phyloP scores from a whole-genome alignment of 92 coral and sea anemone genomes.

The Ricordea florida region DNA sequence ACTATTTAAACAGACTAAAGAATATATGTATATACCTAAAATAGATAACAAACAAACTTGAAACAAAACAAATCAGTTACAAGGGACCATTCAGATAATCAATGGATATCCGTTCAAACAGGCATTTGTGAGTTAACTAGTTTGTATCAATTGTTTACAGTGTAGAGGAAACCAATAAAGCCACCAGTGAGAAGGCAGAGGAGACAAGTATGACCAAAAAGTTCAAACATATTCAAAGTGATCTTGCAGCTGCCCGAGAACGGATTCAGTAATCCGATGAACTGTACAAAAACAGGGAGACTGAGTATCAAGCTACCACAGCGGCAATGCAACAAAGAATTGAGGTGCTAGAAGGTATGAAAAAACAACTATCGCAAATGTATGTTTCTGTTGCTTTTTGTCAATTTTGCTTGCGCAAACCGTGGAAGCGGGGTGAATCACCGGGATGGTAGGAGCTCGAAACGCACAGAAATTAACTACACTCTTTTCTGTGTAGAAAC shows the following conservation, averaged over 20 bases:
- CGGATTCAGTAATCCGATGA: slow-evolving; percentile 22
- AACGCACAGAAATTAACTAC: slow-evolving; percentile 4
- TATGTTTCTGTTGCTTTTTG: slow-evolving; percentile 6
- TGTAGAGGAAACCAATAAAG: slow-evolving; percentile 8
- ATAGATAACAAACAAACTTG: slow-evolving; percentile 14
- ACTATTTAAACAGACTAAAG: slow-evolving; percentile 4
- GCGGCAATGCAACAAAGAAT: slow-evolving; percentile 6
- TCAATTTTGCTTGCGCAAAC: slow-evolving; percentile 7
- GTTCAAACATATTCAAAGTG: slow-evolving; percentile 8
- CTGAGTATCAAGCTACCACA: slow-evolving; percentile 2
- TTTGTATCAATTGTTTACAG: slow-evolving; percentile 20
- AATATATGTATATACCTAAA: slow-evolving; percentile 1
- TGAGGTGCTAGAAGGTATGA: slow-evolving; percentile 17
- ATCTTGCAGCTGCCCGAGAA: slow-evolving; percentile 24
- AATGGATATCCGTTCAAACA: slow-evolving; percentile 10
- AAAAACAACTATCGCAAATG: background rate
- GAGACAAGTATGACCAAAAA: slow-evolving; percentile 8
- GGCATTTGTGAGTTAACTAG: slow-evolving; percentile 5
- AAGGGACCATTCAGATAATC: too few relatives aligned
- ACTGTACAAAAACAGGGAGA: slow-evolving; percentile 15
- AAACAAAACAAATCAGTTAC: slow-evolving; percentile 12
- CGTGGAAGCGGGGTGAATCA: background rate
- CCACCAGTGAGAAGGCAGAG: slow-evolving; percentile 15
- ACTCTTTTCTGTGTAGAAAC: background rate
- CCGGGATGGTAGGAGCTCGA: slow-evolving; percentile 1